phyloP scores from a whole-genome alignment of 2,797 vertebrate genomes.

The Semotilus atromaculatus region DNA sequence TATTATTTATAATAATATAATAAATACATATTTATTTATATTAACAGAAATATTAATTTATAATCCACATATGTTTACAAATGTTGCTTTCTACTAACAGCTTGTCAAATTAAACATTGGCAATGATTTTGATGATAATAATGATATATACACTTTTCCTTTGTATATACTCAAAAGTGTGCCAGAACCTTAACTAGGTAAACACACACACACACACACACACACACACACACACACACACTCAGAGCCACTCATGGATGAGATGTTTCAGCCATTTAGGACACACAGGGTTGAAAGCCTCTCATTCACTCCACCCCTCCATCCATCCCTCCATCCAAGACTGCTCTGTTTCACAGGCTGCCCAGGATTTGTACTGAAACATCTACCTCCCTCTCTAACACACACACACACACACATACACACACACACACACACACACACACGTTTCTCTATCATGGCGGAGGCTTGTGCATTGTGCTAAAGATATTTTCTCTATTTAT shows the following conservation, averaged over 20 bases:
- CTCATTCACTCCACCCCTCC: constrained; percentile 25
- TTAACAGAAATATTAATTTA: background rate
- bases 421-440: no score
- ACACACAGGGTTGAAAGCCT: constrained; percentile 42
- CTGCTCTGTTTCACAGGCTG: constrained; percentile 67
- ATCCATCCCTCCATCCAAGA: constrained; percentile 54
- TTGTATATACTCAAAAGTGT: constrained; percentile 2
- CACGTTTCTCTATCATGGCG: background rate
- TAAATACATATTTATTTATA: background rate
- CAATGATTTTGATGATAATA: background rate
- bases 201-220: background rate
- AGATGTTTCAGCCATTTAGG: constrained; percentile 31
- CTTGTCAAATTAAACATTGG: background rate
- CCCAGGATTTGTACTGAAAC: constrained; percentile 69
- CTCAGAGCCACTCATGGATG: constrained; percentile 35
- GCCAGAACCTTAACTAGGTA: constrained; percentile 25
- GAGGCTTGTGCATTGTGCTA: background rate
- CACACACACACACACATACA: background rate
- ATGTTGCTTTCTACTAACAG: background rate
- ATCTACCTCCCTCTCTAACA: background rate
- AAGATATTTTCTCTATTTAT: background rate
- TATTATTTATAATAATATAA: background rate
- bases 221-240: constrained; percentile 30
- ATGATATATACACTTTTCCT: background rate
- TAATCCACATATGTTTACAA: background rate